phyloP scores from a whole-genome alignment of 2,113 vertebrate species.

The Apodemus speciosus region DNA sequence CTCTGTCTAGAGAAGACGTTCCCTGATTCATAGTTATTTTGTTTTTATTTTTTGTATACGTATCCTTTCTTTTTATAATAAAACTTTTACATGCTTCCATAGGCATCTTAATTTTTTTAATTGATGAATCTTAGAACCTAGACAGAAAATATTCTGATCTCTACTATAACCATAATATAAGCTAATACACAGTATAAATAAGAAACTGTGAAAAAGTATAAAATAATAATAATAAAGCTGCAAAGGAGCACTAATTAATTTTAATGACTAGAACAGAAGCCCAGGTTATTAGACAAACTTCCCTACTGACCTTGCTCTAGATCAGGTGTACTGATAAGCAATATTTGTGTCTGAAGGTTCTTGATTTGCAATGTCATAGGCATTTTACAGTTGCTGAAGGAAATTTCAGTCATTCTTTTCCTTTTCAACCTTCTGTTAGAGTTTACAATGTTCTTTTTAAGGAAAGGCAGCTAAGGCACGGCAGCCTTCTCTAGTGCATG shows the following conservation, averaged over 20 bases:
- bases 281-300: background rate
- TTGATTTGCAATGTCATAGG: background rate
- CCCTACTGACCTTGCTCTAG: background rate
- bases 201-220: background rate
- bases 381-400: background rate
- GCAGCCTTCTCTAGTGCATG: background rate
- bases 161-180: background rate
- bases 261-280: background rate
- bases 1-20: background rate
- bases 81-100: background rate
- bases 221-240: background rate
- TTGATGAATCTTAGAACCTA: background rate
- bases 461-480: background rate
- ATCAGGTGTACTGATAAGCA: rapidly evolving
- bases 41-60: background rate
- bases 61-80: background rate
- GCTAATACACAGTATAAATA: background rate
- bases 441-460: background rate
- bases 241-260: background rate
- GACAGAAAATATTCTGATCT: background rate
- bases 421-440: constrained; percentile 18
- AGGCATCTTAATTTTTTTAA: background rate
- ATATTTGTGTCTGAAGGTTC: background rate
- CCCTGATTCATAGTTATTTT: background rate
- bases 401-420: background rate